A percentile compares a stretch with the other conserved stretches of the same genome.
phyloP scores from a whole-genome alignment of 1,140 invertebrate genomes.

The Aporrectodea caliginosa region DNA sequence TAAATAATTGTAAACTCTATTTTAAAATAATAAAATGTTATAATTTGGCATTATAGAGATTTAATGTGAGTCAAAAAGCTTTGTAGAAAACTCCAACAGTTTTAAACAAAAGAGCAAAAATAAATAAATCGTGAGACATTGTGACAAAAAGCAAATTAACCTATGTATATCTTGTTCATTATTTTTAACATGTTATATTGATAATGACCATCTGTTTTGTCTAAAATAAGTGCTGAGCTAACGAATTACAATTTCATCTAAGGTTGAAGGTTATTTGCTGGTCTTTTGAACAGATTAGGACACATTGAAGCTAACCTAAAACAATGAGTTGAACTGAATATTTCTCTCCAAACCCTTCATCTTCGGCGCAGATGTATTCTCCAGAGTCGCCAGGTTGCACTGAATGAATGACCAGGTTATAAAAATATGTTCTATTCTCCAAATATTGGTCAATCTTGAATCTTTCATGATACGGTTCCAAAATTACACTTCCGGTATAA shows the following conservation, averaged over 20 bases:
- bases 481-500: neutral
- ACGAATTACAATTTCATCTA: too few relatives aligned
- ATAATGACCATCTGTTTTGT: too few relatives aligned
- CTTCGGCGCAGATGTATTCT: neutral
- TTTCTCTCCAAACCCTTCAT: neutral
- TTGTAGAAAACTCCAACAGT: neutral
- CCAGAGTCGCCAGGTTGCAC: neutral
- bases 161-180: too few relatives aligned
- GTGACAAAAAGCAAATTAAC: too few relatives aligned
- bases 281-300: too few relatives aligned
- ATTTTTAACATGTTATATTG: too few relatives aligned
- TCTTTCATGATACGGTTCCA: neutral
- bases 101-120: too few relatives aligned
- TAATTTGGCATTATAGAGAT: neutral
- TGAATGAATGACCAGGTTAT: neutral
- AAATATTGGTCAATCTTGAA: neutral
- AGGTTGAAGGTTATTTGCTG: too few relatives aligned
- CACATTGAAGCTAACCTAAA: neutral
- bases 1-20: too few relatives aligned
- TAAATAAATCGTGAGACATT: too few relatives aligned
- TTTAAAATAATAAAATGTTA: neutral
- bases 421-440: neutral
- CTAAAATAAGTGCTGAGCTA: too few relatives aligned
- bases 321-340: neutral
- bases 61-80: neutral